Evolutionary conservation across 2,888 invertebrate genomes (phyloP), one percentile per base, ranked within the genome.

Genomic region (Cosmia pyralina): DNA sequence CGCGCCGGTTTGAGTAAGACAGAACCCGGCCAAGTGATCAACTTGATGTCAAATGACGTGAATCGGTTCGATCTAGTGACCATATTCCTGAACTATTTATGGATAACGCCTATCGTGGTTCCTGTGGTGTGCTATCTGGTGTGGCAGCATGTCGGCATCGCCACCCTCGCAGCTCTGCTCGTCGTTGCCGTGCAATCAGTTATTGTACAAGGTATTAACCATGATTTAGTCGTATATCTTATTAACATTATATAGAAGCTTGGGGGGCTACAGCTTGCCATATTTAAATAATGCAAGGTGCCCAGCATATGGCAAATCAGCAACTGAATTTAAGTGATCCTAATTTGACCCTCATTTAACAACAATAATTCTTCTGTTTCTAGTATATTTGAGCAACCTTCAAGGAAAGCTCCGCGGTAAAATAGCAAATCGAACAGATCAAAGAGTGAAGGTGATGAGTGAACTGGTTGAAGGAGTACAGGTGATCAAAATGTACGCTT

Each of bases 401-500:
- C 96, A 96, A 89, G 96, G 96, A 44, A 87, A 90, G 13, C 89
- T 94, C 44, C 90, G 98, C 81, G 95, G 96, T 15, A 97, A 97
- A 88, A 97, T 97, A 46, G 98, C 98, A 0, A 93, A 95, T 64
- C 95, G 97, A 73, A 97, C 98, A 0, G 98, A 98, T 88, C 97
- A 97, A 88, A 94, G 98, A 82, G 97, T 98, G 13, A 96, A 97
- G 75, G 95, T 98, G 17, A 98, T 98, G 98, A 97, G 97, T 85
- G 98, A 98, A 93, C 97, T 98, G 66, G 97, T 98, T 7, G 96
- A 96, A 75, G 98, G 98, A 0, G 98, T 98, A 86, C 97, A 98
- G 85, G 98, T 98, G 0, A 98, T 98, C 86, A 98, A 98, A 94
- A 98, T 98, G 98, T 98, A 98, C 87, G 97, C 98, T 5, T 98